These are phyloP conservation scores for Quiscalus mexicanus DNA, from an alignment of 2,113 vertebrate species.

Conservation along the genomic window DNA sequence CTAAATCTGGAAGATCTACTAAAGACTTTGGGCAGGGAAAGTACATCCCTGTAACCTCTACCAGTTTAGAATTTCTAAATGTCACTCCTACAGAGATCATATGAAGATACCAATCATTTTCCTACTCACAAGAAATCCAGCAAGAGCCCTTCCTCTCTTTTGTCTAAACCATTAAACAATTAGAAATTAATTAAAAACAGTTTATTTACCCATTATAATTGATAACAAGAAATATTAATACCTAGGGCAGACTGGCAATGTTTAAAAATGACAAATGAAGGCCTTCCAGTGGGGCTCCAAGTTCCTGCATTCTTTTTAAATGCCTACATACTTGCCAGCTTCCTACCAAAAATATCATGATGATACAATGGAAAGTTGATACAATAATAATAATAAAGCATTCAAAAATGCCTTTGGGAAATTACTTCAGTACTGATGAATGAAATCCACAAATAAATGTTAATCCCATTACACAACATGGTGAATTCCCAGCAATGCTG, in stretches of 20 bases:
- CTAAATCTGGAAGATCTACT: not conserved
- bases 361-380: slow-evolving; percentile 47
- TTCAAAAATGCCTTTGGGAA: slow-evolving; percentile 42
- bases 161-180: not conserved
- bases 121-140: not conserved
- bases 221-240: not conserved
- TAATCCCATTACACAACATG: not conserved
- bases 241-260: not conserved
- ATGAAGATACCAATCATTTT: not conserved
- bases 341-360: slow-evolving; percentile 36
- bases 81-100: not conserved
- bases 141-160: not conserved
- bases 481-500: slow-evolving; percentile 35
- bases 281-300: not conserved
- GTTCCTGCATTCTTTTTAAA: slow-evolving; percentile 17
- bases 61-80: not conserved
- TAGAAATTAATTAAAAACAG: not conserved
- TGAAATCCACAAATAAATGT: slow-evolving; percentile 45
- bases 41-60: not conserved
- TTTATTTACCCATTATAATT: not conserved
- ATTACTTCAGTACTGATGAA: slow-evolving; percentile 52
- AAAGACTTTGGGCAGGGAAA: not conserved
- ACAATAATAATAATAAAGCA: slow-evolving; percentile 41
- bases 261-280: not conserved
- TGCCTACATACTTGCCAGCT: slow-evolving; percentile 5